phyloP scores from a whole-genome alignment of 2,888 invertebrate genomes.

The Ochropacha duplaris region DNA sequence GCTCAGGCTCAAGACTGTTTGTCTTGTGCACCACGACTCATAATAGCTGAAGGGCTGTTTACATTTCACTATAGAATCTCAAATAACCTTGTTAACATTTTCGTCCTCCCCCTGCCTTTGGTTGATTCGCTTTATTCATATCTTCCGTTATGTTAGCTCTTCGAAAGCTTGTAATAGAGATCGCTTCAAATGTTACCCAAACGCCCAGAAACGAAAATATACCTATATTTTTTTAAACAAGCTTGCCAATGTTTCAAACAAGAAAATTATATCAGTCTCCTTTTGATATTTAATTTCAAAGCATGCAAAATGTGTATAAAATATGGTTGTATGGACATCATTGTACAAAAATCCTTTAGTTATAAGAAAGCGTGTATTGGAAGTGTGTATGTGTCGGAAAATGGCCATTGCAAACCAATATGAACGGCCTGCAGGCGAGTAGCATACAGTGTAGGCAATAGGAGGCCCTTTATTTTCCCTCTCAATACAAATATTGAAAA shows the following conservation, averaged over 20 bases:
- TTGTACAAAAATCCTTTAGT: background rate
- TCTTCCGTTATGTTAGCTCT: conserved; percentile 29
- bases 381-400: conserved; percentile 6
- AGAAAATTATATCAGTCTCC: too few relatives aligned
- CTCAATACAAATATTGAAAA: conserved; percentile 66
- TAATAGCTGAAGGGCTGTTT: conserved; percentile 70
- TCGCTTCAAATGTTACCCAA: conserved; percentile 2
- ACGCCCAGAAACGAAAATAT: background rate
- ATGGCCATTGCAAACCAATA: conserved; percentile 14
- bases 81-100: conserved; percentile 68
- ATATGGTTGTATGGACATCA: too few relatives aligned
- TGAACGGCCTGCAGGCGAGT: conserved; percentile 28
- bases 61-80: conserved; percentile 65
- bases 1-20: conserved; percentile 50
- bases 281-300: too few relatives aligned
- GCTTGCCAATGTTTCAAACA: too few relatives aligned
- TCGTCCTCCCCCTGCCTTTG: conserved; percentile 31
- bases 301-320: too few relatives aligned
- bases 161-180: conserved; percentile 25
- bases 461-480: conserved; percentile 53
- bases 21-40: conserved; percentile 67
- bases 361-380: too few relatives aligned
- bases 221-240: too few relatives aligned
- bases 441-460: conserved; percentile 32
- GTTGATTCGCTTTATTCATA: conserved; percentile 33